Evolutionary conservation across 1,140 invertebrate species (phyloP).

Genomic region (Halotydeus destructor): DNA sequence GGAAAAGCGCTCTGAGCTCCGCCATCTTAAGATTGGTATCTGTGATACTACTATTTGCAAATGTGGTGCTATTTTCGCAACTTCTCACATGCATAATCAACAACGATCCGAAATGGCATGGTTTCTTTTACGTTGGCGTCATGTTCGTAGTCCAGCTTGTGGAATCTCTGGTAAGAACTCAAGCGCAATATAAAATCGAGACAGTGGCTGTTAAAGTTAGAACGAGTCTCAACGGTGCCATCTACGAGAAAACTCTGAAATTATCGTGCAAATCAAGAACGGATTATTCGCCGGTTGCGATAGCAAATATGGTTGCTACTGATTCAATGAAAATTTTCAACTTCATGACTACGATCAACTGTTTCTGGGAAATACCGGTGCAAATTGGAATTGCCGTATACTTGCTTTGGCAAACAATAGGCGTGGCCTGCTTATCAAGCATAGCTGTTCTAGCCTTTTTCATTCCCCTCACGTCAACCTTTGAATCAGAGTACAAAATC

Average conservation of each 20-base stretch:
- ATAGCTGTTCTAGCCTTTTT: slow-evolving; percentile 11
- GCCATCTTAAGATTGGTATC: too few species aligned
- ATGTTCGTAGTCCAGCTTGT: slow-evolving; percentile 6
- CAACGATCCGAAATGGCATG: slow-evolving; percentile 9
- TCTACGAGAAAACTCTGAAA: slow-evolving; percentile 10
- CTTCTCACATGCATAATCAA: slow-evolving; percentile 5
- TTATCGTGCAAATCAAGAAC: slow-evolving; percentile 12
- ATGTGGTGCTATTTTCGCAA: too few species aligned
- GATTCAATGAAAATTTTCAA: slow-evolving; percentile 13
- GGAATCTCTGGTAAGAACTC: slow-evolving; percentile 10
- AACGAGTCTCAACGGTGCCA: slow-evolving; percentile 1
- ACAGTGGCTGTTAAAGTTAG: slow-evolving; percentile 4
- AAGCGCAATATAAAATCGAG: slow-evolving; percentile 4
- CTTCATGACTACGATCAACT: slow-evolving; percentile 5
- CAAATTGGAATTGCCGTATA: slow-evolving; percentile 13
- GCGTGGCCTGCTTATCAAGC: slow-evolving; percentile 5
- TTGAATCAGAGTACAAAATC: neutral
- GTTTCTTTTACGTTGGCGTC: slow-evolving; percentile 6
- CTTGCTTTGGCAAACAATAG: slow-evolving; percentile 10
- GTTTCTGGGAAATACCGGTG: slow-evolving; percentile 13
- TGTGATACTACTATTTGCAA: too few species aligned
- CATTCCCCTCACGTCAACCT: slow-evolving; percentile 11
- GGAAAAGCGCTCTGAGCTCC: too few species aligned
- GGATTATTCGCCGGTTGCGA: slow-evolving; percentile 16
- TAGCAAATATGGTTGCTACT: slow-evolving; percentile 18